A percentile compares a stretch with the other conserved stretches of the same genome.
Conservation (phyloP, 2,888 invertebrate genomes). For the Papilio demoleus region DNA sequence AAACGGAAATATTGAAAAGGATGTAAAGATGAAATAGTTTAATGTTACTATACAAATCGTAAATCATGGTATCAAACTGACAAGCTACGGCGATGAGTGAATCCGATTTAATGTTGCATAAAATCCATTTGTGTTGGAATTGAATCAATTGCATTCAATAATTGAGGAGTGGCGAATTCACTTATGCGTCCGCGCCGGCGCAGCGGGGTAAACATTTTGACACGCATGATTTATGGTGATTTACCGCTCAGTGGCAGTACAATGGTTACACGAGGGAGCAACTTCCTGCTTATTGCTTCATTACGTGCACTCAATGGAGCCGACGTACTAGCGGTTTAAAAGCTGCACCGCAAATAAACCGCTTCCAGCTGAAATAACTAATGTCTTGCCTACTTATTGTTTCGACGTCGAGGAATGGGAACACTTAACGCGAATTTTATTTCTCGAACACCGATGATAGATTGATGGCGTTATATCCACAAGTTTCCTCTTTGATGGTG, state of each 20-base stretch:
- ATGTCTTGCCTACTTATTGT: slow-evolving; percentile 65
- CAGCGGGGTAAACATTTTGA: slow-evolving; percentile 51
- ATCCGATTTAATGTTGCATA: slow-evolving; percentile 41
- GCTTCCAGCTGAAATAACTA: slow-evolving; percentile 46
- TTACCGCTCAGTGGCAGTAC: slow-evolving; percentile 47
- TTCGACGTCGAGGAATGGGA: slow-evolving; percentile 47
- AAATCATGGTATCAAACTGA: slow-evolving; percentile 42
- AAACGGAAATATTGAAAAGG: no score
- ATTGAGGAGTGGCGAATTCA: slow-evolving; percentile 37
- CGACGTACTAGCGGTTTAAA: slow-evolving; percentile 20
- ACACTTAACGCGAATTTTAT: slow-evolving; percentile 44
- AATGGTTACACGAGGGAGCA: slow-evolving; percentile 23
- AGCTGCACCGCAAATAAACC: slow-evolving; percentile 30
- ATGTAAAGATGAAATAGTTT: slow-evolving; percentile 28
- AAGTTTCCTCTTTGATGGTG: slow-evolving; percentile 28
- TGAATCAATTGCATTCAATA: slow-evolving; percentile 46
- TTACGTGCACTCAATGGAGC: slow-evolving; percentile 34
- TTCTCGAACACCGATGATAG: slow-evolving; percentile 42
- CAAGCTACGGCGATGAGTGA: slow-evolving; percentile 37
- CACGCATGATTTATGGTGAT: slow-evolving; percentile 50
- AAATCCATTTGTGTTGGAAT: slow-evolving; percentile 45
- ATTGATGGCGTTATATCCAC: slow-evolving; percentile 40
- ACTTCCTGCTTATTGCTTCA: slow-evolving; percentile 40
- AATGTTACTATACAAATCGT: slow-evolving; percentile 32
- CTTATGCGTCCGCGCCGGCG: slow-evolving; percentile 39